Percentiles rank a stretch among this genome's conserved stretches.
Conservation (phyloP, 1,140 invertebrate species). For the Argopecten irradians region DNA sequence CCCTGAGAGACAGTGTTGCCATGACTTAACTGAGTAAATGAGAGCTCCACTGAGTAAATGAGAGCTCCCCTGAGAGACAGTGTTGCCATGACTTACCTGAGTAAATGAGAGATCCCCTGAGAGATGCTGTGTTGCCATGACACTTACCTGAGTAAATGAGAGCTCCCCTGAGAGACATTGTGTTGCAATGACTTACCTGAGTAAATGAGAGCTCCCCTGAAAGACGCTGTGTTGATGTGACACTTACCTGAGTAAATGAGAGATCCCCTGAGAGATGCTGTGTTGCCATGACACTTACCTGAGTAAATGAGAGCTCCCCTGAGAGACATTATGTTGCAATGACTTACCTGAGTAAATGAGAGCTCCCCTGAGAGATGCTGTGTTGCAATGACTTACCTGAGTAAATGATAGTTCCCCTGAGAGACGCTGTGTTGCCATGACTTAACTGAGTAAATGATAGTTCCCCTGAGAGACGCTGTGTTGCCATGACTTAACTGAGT, state of each 20-base stretch:
- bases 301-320: constrained; percentile 32
- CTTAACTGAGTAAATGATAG: neutral
- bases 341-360: constrained; percentile 44
- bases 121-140: no score
- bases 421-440: no score
- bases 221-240: neutral
- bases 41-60: no score
- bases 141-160: neutral
- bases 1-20: no score
- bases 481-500: neutral
- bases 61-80: no score
- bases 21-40: no score
- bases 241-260: constrained; percentile 40
- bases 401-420: no score
- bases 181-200: constrained; percentile 40
- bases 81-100: no score
- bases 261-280: neutral
- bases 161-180: neutral
- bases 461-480: neutral
- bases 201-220: neutral
- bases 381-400: no score
- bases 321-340: no score
- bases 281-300: constrained; percentile 53
- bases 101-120: no score
- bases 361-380: no score